A percentile compares a stretch with the other conserved stretches of the same genome.
These are phyloP conservation scores for Frankliniella intonsa DNA, from an alignment of 2,888 invertebrate genomes.

Conservation along the genomic window DNA sequence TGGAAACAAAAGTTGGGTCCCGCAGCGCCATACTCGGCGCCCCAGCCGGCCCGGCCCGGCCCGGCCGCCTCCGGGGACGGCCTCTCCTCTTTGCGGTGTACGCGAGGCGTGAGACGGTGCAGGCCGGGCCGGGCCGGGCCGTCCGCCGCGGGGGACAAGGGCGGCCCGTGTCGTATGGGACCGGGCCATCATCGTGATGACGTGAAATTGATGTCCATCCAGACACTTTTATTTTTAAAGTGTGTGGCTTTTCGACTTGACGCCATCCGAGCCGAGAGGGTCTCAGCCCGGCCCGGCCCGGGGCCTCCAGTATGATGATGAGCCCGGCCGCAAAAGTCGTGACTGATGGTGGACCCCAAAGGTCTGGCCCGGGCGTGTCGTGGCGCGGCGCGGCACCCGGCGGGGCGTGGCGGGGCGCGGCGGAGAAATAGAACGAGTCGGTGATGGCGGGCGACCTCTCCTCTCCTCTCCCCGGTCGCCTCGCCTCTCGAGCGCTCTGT, in stretches of 20 bases:
- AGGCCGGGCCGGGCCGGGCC: not conserved
- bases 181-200: not conserved
- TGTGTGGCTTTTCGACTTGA: not conserved
- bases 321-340: constrained; percentile 11
- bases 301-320: not conserved
- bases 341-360: constrained; percentile 15
- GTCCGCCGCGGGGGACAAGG: not conserved
- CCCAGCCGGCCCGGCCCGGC: no score
- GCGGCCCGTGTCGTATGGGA: not conserved
- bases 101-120: no score
- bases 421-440: not conserved
- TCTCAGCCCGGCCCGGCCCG: not conserved
- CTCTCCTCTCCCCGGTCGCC: not conserved
- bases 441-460: not conserved
- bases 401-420: not conserved
- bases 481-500: not conserved
- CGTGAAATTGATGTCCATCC: constrained; percentile 20
- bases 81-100: not conserved
- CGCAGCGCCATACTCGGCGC: no score
- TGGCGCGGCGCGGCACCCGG: not conserved
- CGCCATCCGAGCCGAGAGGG: not conserved
- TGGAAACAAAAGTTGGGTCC: not conserved
- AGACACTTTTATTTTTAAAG: constrained; percentile 12
- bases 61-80: not conserved
- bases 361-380: not conserved